phyloP scores from a whole-genome alignment of 2,797 vertebrate genomes.

The Furcifer pardalis region DNA sequence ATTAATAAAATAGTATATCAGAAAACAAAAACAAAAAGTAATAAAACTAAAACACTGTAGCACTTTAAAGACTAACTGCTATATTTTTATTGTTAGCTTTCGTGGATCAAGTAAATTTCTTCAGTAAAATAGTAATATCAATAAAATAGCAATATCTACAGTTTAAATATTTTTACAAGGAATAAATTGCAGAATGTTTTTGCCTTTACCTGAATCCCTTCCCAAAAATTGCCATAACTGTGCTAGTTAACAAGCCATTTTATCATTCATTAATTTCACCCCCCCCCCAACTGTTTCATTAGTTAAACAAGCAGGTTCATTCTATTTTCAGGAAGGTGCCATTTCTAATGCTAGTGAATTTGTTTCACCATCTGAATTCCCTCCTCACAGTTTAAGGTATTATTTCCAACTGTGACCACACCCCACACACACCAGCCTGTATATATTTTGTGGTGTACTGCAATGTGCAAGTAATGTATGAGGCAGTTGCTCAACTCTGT shows the following conservation, averaged over 20 bases:
- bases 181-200: no score
- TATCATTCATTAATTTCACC: not conserved
- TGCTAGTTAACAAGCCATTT: not conserved
- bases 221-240: not conserved
- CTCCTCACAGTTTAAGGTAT: constrained; percentile 3
- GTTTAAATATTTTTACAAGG: no score
- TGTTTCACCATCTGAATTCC: not conserved
- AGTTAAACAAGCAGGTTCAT: not conserved
- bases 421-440: not conserved
- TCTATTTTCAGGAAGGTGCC: not conserved
- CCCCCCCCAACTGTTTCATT: not conserved
- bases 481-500: constrained; percentile 34
- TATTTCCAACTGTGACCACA: not conserved
- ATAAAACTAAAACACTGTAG: no score
- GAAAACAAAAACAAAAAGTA: no score
- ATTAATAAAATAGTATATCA: no score
- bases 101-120: no score
- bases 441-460: not conserved
- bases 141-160: no score
- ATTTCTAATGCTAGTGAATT: constrained; percentile 15
- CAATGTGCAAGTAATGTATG: constrained; percentile 39
- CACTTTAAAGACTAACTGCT: no score
- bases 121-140: no score
- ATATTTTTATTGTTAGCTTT: no score
- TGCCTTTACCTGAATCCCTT: not conserved